These are phyloP conservation scores for Strix uralensis DNA, from an alignment of 2,113 vertebrate species.

Conservation along the genomic window DNA sequence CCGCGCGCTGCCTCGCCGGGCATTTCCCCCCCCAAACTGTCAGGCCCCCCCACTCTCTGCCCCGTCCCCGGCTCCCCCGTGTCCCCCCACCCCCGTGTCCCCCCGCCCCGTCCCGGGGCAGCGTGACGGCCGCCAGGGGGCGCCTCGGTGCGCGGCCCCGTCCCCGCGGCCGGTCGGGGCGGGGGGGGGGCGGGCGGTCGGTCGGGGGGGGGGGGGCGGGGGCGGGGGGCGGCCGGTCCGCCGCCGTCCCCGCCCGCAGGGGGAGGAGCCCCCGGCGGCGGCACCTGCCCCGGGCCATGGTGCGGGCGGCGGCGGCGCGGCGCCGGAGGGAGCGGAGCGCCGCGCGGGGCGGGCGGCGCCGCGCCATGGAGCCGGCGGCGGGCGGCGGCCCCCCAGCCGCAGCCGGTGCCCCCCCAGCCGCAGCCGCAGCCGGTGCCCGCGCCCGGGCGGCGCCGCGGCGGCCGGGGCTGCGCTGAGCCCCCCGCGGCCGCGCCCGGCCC, in stretches of 20 bases:
- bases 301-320: not conserved
- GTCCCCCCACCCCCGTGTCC: no score
- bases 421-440: no score
- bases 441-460: no score
- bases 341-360: no score
- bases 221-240: not conserved
- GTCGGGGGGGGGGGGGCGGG: not conserved
- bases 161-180: not conserved
- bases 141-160: not conserved
- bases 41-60: not conserved
- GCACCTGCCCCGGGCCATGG: not conserved
- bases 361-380: no score
- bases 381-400: no score
- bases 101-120: no score
- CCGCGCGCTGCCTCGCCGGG: no score
- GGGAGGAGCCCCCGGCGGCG: conserved; percentile 24
- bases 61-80: not conserved
- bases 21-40: not conserved
- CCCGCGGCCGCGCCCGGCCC: not conserved
- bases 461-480: no score
- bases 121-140: not conserved
- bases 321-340: no score
- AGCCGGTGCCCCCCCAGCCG: no score
- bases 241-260: conserved; percentile 1
- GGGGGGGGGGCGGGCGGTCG: not conserved